These are phyloP conservation scores for Macrosoma leucophasiata DNA, from an alignment of 2,888 invertebrate genomes.

Conservation along the genomic window DNA sequence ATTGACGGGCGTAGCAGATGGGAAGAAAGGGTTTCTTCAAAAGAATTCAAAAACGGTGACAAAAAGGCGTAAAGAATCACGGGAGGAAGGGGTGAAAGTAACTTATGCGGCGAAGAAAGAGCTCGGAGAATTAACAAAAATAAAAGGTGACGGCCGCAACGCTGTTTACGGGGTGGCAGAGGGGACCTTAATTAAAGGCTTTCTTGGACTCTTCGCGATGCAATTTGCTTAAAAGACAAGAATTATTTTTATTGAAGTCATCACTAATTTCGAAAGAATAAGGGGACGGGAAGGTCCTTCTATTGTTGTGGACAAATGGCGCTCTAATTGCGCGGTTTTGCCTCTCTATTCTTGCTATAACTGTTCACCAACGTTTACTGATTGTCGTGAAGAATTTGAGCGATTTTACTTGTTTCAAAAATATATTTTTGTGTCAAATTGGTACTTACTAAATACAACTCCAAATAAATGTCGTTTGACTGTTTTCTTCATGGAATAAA, in stretches of 20 bases:
- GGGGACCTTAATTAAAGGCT: conserved; percentile 74
- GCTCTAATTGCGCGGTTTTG: conserved; percentile 67
- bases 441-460: no score
- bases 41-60: conserved; percentile 74
- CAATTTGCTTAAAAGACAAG: conserved; percentile 76
- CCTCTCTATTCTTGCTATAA: conserved; percentile 6
- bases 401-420: no score
- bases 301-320: conserved; percentile 70
- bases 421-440: no score
- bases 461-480: no score
- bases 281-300: conserved; percentile 42
- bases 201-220: conserved; percentile 74
- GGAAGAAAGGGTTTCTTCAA: conserved; percentile 67
- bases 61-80: conserved; percentile 75
- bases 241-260: conserved; percentile 77
- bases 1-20: conserved; percentile 76
- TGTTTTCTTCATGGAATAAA: no score
- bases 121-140: conserved; percentile 72
- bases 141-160: conserved; percentile 71
- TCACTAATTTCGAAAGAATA: conserved; percentile 70
- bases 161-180: conserved; percentile 66
- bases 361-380: neutral
- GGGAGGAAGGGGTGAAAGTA: conserved; percentile 63
- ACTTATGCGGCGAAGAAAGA: conserved; percentile 75
- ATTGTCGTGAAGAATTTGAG: no score